Base-by-base conservation (phyloP, 37 sponge, comb jelly and placozoan species). In the Petrosia ficiformis region DNA sequence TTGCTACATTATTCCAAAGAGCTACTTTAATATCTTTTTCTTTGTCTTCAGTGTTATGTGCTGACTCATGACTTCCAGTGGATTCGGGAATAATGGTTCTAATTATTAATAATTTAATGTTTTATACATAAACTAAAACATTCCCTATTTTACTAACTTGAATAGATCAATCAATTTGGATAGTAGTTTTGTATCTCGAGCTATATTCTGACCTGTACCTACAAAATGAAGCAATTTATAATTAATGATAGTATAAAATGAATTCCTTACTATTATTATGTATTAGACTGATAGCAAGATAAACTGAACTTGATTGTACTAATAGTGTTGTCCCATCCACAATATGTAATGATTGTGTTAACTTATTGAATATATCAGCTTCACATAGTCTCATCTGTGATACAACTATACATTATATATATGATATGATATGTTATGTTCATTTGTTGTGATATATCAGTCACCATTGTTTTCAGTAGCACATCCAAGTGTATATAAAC, bases 151-250 rank as follows among this genome's bases (percentile, higher is more conserved):
- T n/a, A n/a, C 77, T 57, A 48, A 83, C 84, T 76, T 87, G 82
- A 81, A 87, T 6, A 76, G 19, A 21, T 54, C 57, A 22, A 77
- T 87, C 57, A 87, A 42, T 52, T 19, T 68, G 19, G 48, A n/a
- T 19, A 87, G 43, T 19, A 80, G 25, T 10, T 41, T 37, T 19
- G n/a, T 32, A 43, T 87, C 87, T 30, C 77, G 54, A 34, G 82
- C 61, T 57, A 87, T 30, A 1, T 72, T 87, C 67, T 87, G 87
- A 8, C 78, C 87, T 61, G 22, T 39, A 28, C 71, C 80, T 79
- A 40, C 3, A 59, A 36, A 26, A 72, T 33, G 25, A 41, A 52
- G 26, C 8, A 22, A 21, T 43, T 32, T 16, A 6, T 40, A 71
- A 42, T 28, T 2, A 24, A 3, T 32, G 5, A 59, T 48, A 41